phyloP scores from a whole-genome alignment of 2,888 invertebrate species.

The Iselma pallidipennis region DNA sequence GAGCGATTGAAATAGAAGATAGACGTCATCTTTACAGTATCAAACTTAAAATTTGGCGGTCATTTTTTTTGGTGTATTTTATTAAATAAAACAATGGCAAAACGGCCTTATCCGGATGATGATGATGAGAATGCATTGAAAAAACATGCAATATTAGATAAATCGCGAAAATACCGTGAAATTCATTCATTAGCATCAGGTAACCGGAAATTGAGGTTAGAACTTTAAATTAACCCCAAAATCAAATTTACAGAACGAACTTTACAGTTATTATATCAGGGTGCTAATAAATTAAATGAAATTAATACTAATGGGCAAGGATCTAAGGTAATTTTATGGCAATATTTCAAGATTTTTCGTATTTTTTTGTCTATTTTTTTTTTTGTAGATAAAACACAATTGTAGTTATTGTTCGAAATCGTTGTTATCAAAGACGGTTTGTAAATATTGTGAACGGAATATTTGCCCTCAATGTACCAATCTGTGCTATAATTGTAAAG shows the following conservation, averaged over 20 bases:
- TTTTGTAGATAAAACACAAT: neutral
- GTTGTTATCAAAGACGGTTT: neutral
- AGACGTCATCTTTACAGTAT: too few relatives aligned
- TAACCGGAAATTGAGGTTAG: slow-evolving; percentile 11
- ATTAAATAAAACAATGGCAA: slow-evolving; percentile 11
- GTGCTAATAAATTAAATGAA: slow-evolving; percentile 3
- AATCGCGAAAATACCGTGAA: slow-evolving; percentile 5
- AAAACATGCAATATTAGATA: neutral
- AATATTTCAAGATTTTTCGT: neutral
- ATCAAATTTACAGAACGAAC: slow-evolving; percentile 7
- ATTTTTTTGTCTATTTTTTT: neutral
- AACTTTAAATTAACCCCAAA: neutral
- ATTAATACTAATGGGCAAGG: neutral
- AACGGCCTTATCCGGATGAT: slow-evolving; percentile 10
- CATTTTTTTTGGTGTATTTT: neutral
- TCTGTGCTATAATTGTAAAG: slow-evolving; percentile 12
- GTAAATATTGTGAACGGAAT: slow-evolving; percentile 9
- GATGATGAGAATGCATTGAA: slow-evolving; percentile 9
- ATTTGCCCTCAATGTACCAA: slow-evolving; percentile 8
- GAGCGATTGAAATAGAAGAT: too few relatives aligned
- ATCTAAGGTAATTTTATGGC: neutral
- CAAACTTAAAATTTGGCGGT: neutral
- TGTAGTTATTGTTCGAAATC: slow-evolving; percentile 7
- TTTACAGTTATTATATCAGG: slow-evolving; percentile 12
- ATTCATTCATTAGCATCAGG: slow-evolving; percentile 15